Percentiles rank a stretch among this genome's conserved stretches.
phyloP scores from a whole-genome alignment of 2,888 invertebrate species.

The Drosophila kambysellisi region DNA sequence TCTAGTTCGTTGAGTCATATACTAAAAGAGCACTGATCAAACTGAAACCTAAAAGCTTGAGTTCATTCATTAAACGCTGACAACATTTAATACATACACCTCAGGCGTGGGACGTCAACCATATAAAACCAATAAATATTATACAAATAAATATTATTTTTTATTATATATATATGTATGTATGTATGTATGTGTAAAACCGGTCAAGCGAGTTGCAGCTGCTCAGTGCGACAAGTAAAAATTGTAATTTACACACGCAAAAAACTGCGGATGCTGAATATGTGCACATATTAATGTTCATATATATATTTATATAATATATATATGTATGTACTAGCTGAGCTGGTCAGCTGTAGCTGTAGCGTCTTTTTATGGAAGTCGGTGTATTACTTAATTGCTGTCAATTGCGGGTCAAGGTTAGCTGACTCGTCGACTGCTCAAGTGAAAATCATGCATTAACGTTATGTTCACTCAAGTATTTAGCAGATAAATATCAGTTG shows the following conservation, averaged over 20 bases:
- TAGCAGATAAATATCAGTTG: conserved; percentile 4
- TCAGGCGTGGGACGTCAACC: conserved; percentile 40
- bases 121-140: conserved; percentile 26
- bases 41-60: conserved; percentile 12
- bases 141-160: conserved; percentile 7
- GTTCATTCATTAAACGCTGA: conserved; percentile 61
- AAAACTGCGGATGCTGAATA: conserved; percentile 15
- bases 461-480: background rate
- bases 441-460: background rate
- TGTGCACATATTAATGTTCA: background rate
- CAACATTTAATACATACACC: conserved; percentile 29
- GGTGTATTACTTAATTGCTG: conserved; percentile 44
- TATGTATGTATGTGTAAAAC: conserved; percentile 21
- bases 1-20: conserved; percentile 38
- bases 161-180: conserved; percentile 1
- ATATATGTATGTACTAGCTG: background rate
- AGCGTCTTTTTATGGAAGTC: conserved; percentile 20
- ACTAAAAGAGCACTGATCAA: conserved; percentile 27
- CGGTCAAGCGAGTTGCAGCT: conserved; percentile 31
- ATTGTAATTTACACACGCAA: conserved; percentile 2
- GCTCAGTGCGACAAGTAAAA: conserved; percentile 21
- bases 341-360: conserved; percentile 23
- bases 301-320: background rate
- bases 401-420: conserved; percentile 70
- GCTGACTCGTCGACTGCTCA: conserved; percentile 16